These are phyloP conservation scores for Marcusenius ussheri DNA, from an alignment of 2,113 vertebrate genomes.

Conservation along the genomic window DNA sequence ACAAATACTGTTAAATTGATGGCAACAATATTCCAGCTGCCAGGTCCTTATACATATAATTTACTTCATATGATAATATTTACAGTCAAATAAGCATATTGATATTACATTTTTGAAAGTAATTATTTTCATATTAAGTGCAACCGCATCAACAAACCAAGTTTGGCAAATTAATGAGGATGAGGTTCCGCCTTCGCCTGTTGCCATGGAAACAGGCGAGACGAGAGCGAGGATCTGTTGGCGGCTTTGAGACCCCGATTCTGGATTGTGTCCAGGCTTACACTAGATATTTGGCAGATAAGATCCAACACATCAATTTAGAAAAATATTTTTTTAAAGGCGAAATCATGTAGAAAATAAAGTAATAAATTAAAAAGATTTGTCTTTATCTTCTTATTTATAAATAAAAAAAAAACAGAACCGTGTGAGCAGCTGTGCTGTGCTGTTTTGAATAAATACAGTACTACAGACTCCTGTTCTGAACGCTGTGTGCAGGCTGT, in stretches of 20 bases:
- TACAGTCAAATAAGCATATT: slow-evolving; percentile 51
- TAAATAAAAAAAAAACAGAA: slow-evolving; percentile 25
- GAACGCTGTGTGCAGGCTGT: background rate
- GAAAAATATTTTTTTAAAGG: slow-evolving; percentile 53
- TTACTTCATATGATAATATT: slow-evolving; percentile 39
- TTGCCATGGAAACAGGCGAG: slow-evolving; percentile 7
- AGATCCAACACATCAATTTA: slow-evolving; percentile 44
- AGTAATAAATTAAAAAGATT: slow-evolving; percentile 41
- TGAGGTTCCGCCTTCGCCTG: slow-evolving; percentile 14
- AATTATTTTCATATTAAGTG: slow-evolving; percentile 46
- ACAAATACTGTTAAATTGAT: slow-evolving; percentile 33
- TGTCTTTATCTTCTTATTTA: slow-evolving; percentile 20
- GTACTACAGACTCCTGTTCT: background rate
- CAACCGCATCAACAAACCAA: slow-evolving; percentile 38
- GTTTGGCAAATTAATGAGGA: slow-evolving; percentile 38
- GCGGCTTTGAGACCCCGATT: slow-evolving; percentile 17
- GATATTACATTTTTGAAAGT: slow-evolving; percentile 50
- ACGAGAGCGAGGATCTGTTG: background rate
- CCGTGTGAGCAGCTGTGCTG: slow-evolving; percentile 39
- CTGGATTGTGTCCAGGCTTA: slow-evolving; percentile 33
- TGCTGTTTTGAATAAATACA: slow-evolving; percentile 28
- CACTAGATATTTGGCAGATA: slow-evolving; percentile 39
- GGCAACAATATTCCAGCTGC: slow-evolving; percentile 40
- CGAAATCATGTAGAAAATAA: slow-evolving; percentile 51
- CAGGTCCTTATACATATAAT: slow-evolving; percentile 22